Base-by-base conservation (phyloP, 1,140 invertebrate species). In the Gryon sp. region DNA sequence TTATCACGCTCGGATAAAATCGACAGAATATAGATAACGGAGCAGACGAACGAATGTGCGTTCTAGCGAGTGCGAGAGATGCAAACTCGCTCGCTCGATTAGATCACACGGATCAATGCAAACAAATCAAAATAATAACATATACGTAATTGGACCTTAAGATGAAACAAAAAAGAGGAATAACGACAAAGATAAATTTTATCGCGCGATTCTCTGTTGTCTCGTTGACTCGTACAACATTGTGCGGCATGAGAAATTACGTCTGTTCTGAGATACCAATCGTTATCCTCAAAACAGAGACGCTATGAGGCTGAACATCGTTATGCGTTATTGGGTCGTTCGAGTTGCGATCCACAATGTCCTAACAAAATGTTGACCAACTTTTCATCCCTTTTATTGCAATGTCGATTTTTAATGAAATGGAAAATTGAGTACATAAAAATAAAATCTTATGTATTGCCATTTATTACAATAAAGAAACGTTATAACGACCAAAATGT, bases 1-100 rank as follows among this genome's bases (percentile, higher is more conserved):
- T 62, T 72, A 72, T 62, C 48, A 55, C 48, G 55, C 40, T 72
- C 40, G 68, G 40, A 72, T 72, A 72, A 62, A 72, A 55, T 55
- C 28, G 30, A 55, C 68, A 38, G 48, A 62, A 72, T 48, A 48
- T 46, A 55, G 55, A 72, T 62, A 62, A 62, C 48, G 68, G 62
- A 30, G 4, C 12, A 19, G 24, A 5, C 52, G 36, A 41, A 26
- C 46, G 41, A 30, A 41, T 46, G 20, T 18, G 55, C 53, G 55
- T 45, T 34, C 18, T 11, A 38, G 46, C 55, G 22, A 46, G 26
- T 22, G 20, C 26, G 30, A 28, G 18, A 32, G 32, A 0, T 7
- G 28, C 46, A 19, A 11, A 18, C 19, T 22, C 53, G 38, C 19
- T 43, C 34, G 15, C 38, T 36, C 14, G 28, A n/a, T 1, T 8